phyloP scores from a whole-genome alignment of 2,797 vertebrate genomes.

The Onychomys arenicola region DNA sequence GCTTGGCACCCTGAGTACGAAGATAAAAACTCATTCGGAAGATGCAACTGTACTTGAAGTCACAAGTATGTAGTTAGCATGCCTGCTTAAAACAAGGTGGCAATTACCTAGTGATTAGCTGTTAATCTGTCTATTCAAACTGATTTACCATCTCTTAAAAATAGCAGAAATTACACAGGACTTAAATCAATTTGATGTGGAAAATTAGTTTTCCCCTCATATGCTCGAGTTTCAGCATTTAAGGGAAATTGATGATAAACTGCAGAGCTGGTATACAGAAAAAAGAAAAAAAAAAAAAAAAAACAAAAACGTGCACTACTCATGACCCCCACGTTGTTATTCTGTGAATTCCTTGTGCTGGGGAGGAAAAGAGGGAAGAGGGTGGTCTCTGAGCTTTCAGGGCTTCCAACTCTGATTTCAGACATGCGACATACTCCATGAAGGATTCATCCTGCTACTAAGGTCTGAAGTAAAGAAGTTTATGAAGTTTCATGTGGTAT shows the following conservation, averaged over 20 bases:
- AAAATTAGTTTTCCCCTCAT: constrained; percentile 76
- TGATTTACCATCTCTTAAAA: constrained; percentile 79
- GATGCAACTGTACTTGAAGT: constrained; percentile 54
- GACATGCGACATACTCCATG: background rate
- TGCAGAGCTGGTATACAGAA: background rate
- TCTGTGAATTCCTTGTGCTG: background rate
- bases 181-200: constrained; percentile 76
- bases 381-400: background rate
- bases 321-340: background rate
- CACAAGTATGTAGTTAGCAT: constrained; percentile 65
- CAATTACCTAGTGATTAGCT: constrained; percentile 77
- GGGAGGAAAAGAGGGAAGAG: background rate
- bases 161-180: constrained; percentile 79
- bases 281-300: background rate
- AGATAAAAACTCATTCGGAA: constrained; percentile 58
- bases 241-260: constrained; percentile 70
- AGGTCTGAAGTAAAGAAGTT: background rate
- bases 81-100: constrained; percentile 71
- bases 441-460: background rate
- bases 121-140: constrained; percentile 77
- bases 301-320: background rate
- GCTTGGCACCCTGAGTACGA: background rate
- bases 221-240: constrained; percentile 75
- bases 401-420: background rate
- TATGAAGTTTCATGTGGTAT: background rate